phyloP scores from a whole-genome alignment of 2,797 vertebrate species.

The Enteromius unitaeniatus region DNA sequence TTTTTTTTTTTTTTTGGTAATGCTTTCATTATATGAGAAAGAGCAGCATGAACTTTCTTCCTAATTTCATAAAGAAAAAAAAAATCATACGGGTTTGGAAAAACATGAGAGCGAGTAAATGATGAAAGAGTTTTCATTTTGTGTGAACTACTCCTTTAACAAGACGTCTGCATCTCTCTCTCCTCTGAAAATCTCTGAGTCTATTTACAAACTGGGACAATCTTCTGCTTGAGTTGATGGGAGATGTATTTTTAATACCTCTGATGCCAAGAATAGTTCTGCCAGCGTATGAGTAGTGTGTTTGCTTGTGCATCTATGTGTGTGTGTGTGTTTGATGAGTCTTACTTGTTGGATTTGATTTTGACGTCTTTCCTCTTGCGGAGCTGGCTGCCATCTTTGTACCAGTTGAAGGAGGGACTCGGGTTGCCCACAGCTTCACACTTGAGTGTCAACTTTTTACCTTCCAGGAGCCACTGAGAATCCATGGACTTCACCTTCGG shows the following conservation, averaged over 20 bases:
- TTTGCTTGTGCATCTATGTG: slow-evolving; percentile 35
- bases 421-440: slow-evolving; percentile 93
- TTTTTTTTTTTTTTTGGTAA: not conserved
- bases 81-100: slow-evolving; percentile 1
- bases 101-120: slow-evolving; percentile 18
- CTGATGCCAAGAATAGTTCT: slow-evolving; percentile 57
- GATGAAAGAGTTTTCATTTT: slow-evolving; percentile 34
- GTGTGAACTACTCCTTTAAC: slow-evolving; percentile 30
- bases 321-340: slow-evolving; percentile 53
- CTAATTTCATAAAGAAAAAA: slow-evolving; percentile 9
- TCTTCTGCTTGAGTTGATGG: slow-evolving; percentile 49
- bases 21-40: slow-evolving; percentile 8
- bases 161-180: slow-evolving; percentile 40
- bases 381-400: slow-evolving; percentile 93
- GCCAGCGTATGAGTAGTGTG: slow-evolving; percentile 31
- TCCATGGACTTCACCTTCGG: slow-evolving; percentile 91
- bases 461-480: slow-evolving; percentile 87
- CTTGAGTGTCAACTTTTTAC: slow-evolving; percentile 92
- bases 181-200: slow-evolving; percentile 40
- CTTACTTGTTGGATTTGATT: slow-evolving; percentile 95
- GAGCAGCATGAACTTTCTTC: not conserved
- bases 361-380: slow-evolving; percentile 93
- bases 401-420: slow-evolving; percentile 94
- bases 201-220: slow-evolving; percentile 60
- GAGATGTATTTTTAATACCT: slow-evolving; percentile 59